Base-by-base conservation (phyloP, 2,797 vertebrate genomes). In the Acrossocheilus fasciatus region DNA sequence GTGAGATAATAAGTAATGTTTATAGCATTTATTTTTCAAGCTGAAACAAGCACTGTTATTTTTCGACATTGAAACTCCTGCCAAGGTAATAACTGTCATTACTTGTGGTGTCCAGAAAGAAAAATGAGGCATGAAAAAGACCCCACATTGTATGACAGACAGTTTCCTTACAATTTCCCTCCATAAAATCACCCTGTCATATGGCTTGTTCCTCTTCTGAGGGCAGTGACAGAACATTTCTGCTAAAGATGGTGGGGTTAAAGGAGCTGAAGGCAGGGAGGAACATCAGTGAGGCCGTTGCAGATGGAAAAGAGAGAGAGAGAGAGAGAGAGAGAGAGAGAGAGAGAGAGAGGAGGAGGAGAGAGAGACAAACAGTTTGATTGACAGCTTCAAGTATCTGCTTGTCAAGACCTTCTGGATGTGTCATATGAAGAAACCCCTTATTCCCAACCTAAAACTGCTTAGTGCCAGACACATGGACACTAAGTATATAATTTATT, bases 191-290 rank as follows among this genome's bases (percentile, higher is more conserved):
- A 74, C 39, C 77, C 84, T 81, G 84, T 86, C 84, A 64, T 50
- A 74, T 62, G 30, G 68, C 84, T 74, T 86, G 84, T 86, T 86
- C 68, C 84, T 86, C 84, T 81, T 80, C 54, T 86, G 77, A 81
- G 84, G 69, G 54, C 77, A 81, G 57, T 64, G 77, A 86, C 84
- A 86, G 84, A 86, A 86, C 84, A 86, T 86, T 57, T 66, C 69
- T 39, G 77, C 84, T 81, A 81, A 86, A 81, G 77, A 86, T 73
- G 43, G 76, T 64, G 68, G 84, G 68, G 77, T 80, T 86, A 81
- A 80, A 86, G 84, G 76, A 78, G 50, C 50, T 79, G 50, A 41
- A 11, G 17, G 64, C 45, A 34, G 47, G 45, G 76, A 66, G 18
- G n/a, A 77, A 81, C 54, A 81, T 81, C 77, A 86, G 66, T 64